Evolutionary conservation across 2,888 invertebrate species (phyloP).

Genomic region (Lomographa bimaculata): DNA sequence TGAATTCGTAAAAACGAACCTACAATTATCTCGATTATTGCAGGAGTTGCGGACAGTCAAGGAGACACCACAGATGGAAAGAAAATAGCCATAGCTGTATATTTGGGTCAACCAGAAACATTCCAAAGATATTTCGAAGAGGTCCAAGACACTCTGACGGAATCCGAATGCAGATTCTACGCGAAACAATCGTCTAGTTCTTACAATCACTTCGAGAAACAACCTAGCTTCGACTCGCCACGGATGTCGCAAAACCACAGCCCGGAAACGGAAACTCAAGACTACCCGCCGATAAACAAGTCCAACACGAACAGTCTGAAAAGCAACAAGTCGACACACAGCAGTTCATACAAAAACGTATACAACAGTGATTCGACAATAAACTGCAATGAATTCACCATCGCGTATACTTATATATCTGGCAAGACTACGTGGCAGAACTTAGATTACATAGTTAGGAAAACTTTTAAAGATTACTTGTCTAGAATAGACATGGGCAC

Average conservation of each 20-base stretch:
- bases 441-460: constrained; percentile 94
- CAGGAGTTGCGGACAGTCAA: constrained; percentile 83
- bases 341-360: constrained; percentile 76
- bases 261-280: constrained; percentile 71
- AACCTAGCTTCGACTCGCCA: constrained; percentile 76
- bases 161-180: constrained; percentile 84
- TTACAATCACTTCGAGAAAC: constrained; percentile 76
- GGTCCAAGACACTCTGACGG: constrained; percentile 85
- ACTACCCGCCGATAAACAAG: constrained; percentile 73
- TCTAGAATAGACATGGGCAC: constrained; percentile 96
- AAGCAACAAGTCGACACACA: constrained; percentile 82
- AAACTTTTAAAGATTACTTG: constrained; percentile 97
- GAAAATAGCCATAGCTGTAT: constrained; percentile 93
- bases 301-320: constrained; percentile 81
- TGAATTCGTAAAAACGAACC: neutral
- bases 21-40: constrained; percentile 22
- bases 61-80: constrained; percentile 92
- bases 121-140: constrained; percentile 88
- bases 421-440: constrained; percentile 98
- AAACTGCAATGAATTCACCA: constrained; percentile 89
- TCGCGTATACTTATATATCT: constrained; percentile 95
- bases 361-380: constrained; percentile 80
- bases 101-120: constrained; percentile 92
- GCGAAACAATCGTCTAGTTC: constrained; percentile 76
- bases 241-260: constrained; percentile 74